Conservation (phyloP, 2,113 vertebrate species). For the Cyphomyrus plagiostoma region DNA sequence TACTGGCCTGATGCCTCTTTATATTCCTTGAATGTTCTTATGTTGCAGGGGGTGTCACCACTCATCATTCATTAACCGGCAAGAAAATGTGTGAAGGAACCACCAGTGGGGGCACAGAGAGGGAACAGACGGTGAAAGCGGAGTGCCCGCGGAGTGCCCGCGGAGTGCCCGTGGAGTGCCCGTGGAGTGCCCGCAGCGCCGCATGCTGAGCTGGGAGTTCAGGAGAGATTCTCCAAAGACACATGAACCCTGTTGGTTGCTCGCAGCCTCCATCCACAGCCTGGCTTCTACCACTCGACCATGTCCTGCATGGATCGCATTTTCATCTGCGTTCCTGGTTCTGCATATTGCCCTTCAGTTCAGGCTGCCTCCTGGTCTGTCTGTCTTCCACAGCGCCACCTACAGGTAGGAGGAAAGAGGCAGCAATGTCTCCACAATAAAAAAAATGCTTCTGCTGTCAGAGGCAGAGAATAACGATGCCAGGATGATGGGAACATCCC, state of each 20-base stretch:
- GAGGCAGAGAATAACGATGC: slow-evolving; percentile 10
- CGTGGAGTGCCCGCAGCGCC: not conserved
- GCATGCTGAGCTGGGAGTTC: not conserved
- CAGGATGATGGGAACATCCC: not conserved
- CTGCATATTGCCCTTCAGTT: not conserved
- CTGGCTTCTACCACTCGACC: not conserved
- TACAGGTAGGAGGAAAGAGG: not conserved
- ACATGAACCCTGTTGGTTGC: not conserved
- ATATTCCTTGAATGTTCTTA: too few relatives aligned
- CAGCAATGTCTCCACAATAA: not conserved
- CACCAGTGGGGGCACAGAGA: not conserved
- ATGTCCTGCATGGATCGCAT: not conserved
- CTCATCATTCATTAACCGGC: not conserved
- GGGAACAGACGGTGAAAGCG: not conserved
- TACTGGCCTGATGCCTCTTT: too few relatives aligned
- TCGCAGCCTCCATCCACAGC: not conserved
- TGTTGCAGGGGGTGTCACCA: not conserved
- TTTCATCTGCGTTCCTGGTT: not conserved
- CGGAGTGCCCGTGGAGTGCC: too few relatives aligned
- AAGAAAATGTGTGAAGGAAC: not conserved
- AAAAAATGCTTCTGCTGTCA: slow-evolving; percentile 11
- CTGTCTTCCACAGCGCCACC: not conserved
- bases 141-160: too few relatives aligned
- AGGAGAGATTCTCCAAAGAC: not conserved
- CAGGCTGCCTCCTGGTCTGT: not conserved